A percentile compares a stretch with the other conserved stretches of the same genome.
phyloP scores from a whole-genome alignment of 2,113 vertebrate species.

The Gallinago media region DNA sequence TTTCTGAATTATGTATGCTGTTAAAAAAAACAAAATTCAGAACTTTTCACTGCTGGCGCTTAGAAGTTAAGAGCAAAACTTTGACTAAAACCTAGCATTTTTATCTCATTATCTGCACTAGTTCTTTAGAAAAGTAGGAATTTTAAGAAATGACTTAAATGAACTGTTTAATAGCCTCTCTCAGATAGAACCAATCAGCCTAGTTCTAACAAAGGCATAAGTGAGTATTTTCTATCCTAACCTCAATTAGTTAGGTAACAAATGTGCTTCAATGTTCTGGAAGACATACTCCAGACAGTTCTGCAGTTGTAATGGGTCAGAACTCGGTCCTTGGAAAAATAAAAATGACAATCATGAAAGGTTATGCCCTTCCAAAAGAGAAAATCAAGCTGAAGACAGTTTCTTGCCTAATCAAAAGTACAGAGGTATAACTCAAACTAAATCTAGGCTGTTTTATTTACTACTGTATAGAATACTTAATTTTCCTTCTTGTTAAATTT shows the following conservation, averaged over 20 bases:
- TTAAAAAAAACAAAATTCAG: background rate
- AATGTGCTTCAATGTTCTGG: background rate
- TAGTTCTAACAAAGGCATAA: background rate
- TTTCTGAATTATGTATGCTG: background rate
- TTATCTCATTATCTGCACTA: background rate
- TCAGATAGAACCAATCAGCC: background rate
- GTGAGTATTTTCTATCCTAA: background rate
- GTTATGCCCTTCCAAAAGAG: background rate
- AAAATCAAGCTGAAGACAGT: background rate
- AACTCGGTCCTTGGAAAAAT: background rate
- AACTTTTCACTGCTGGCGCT: background rate
- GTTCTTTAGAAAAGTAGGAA: background rate
- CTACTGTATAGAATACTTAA: background rate
- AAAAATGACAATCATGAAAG: background rate
- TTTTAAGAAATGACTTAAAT: background rate
- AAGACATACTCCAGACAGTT: background rate
- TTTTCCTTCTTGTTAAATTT: background rate
- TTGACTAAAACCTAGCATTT: background rate
- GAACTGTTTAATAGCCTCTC: background rate
- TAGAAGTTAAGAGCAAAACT: background rate
- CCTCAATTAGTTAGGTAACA: background rate
- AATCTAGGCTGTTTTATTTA: background rate
- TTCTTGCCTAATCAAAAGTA: background rate
- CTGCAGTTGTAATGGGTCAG: background rate
- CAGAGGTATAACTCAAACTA: background rate